Evolutionary conservation across 2,888 invertebrate genomes (phyloP).

Genomic region (Drosophila testacea): DNA sequence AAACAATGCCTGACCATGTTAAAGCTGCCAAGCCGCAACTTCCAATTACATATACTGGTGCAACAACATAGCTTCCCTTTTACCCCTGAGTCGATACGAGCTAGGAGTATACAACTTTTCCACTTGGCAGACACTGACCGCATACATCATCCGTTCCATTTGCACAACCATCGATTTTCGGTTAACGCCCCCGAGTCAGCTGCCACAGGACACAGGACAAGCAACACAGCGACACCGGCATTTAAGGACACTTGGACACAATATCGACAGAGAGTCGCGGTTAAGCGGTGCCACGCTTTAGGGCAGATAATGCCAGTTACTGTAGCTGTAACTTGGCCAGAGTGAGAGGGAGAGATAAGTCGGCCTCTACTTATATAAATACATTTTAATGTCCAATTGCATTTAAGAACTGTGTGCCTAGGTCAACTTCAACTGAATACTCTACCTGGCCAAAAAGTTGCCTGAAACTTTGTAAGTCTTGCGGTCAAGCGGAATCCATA

Average conservation of each 20-base stretch:
- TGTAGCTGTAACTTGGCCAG: conserved; percentile 16
- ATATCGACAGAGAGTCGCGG: conserved; percentile 81
- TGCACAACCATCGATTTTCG: conserved; percentile 83
- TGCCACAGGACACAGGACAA: conserved; percentile 55
- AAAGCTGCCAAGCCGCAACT: conserved; percentile 60
- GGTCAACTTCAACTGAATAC: conserved; percentile 1
- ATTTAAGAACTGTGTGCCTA: conserved; percentile 15
- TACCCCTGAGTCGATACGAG: conserved; percentile 33
- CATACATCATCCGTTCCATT: conserved; percentile 84
- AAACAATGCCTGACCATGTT: conserved; percentile 60
- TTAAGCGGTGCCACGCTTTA: conserved; percentile 77
- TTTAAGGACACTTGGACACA: conserved; percentile 80
- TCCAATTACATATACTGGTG: conserved; percentile 70
- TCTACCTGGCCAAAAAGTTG: conserved; percentile 3
- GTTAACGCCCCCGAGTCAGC: conserved; percentile 72
- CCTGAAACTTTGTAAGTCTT: conserved; percentile 34
- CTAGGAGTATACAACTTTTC: conserved; percentile 52
- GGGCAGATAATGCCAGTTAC: conserved; percentile 73
- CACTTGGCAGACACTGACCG: conserved; percentile 71
- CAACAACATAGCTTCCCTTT: not conserved
- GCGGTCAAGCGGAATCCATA: conserved; percentile 23
- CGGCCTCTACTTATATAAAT: conserved; percentile 39
- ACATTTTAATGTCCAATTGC: conserved; percentile 47
- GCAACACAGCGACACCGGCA: conserved; percentile 60
- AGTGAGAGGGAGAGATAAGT: conserved; percentile 1